Percentiles rank a stretch among this genome's conserved stretches.
Evolutionary conservation across 2,113 vertebrate species (phyloP).

Genomic region (Rhinolophus ferrumequinum): DNA sequence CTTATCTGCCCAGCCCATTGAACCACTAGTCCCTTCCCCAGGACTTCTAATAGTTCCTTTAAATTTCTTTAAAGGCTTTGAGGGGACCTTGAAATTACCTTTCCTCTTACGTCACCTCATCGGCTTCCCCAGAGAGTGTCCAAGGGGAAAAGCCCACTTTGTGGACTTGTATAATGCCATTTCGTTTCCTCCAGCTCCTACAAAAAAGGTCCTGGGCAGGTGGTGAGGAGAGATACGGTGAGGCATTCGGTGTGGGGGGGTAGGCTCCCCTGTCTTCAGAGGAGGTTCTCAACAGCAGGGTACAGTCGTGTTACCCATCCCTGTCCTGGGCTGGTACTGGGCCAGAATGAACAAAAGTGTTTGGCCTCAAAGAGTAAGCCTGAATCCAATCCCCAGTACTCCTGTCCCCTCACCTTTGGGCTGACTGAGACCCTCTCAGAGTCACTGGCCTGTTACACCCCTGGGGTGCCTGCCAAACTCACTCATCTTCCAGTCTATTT

Average conservation of each 20-base stretch:
- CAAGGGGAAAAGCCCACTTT: constrained; percentile 53
- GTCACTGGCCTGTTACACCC: not conserved
- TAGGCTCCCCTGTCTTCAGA: not conserved
- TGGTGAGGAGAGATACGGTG: not conserved
- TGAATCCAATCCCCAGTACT: not conserved
- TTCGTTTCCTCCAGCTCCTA: constrained; percentile 37
- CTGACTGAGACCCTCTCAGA: not conserved
- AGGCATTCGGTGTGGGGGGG: not conserved
- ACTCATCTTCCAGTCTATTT: not conserved
- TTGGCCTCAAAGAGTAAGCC: not conserved
- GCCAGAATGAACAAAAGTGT: not conserved
- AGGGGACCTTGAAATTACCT: constrained; percentile 35
- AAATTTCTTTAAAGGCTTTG: constrained; percentile 63
- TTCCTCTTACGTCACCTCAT: not conserved
- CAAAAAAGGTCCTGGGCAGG: not conserved
- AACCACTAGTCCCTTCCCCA: not conserved
- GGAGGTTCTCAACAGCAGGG: not conserved
- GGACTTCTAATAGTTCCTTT: constrained; percentile 50
- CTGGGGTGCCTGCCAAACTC: not conserved
- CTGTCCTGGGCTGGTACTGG: not conserved
- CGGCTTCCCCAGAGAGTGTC: constrained; percentile 15
- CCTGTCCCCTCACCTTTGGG: not conserved
- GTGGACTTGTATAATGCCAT: constrained; percentile 4
- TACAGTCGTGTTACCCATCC: not conserved
- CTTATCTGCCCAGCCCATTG: not conserved